Conservation (phyloP, 2,888 invertebrate genomes). For the Cetonia aurata region DNA sequence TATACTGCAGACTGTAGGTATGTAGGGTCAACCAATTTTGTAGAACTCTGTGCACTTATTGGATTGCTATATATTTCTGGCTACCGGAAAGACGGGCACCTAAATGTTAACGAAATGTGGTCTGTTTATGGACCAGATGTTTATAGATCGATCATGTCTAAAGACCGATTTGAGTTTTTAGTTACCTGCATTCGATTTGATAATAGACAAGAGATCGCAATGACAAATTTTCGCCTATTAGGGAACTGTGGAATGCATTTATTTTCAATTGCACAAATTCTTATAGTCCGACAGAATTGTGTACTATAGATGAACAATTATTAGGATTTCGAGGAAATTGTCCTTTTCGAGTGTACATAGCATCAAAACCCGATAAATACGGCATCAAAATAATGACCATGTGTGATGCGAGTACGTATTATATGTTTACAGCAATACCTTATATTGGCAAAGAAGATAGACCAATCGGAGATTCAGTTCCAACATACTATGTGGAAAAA, state of each 20-base stretch:
- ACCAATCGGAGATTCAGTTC: constrained; percentile 23
- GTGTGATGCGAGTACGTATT: constrained; percentile 46
- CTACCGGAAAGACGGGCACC: no score
- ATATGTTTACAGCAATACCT: constrained; percentile 47
- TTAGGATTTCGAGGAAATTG: constrained; percentile 48
- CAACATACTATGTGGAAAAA: constrained; percentile 37
- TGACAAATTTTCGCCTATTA: constrained; percentile 15
- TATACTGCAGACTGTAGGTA: no score
- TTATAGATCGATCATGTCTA: no score
- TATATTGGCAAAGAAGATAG: constrained; percentile 45
- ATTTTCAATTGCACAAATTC: constrained; percentile 12
- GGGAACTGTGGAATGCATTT: constrained; percentile 10
- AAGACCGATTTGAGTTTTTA: no score
- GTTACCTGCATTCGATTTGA: no score
- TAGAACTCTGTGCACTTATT: no score
- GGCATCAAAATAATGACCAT: constrained; percentile 48
- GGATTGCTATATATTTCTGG: no score
- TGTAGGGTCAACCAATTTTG: no score
- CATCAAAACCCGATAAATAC: constrained; percentile 46
- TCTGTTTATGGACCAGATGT: no score
- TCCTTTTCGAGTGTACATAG: constrained; percentile 48
- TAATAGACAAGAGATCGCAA: not conserved
- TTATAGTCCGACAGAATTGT: constrained; percentile 46
- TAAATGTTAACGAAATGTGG: no score
- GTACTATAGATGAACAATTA: constrained; percentile 44